Evolutionary conservation across 2,113 vertebrate genomes (phyloP).

Genomic region (Daboia siamensis): DNA sequence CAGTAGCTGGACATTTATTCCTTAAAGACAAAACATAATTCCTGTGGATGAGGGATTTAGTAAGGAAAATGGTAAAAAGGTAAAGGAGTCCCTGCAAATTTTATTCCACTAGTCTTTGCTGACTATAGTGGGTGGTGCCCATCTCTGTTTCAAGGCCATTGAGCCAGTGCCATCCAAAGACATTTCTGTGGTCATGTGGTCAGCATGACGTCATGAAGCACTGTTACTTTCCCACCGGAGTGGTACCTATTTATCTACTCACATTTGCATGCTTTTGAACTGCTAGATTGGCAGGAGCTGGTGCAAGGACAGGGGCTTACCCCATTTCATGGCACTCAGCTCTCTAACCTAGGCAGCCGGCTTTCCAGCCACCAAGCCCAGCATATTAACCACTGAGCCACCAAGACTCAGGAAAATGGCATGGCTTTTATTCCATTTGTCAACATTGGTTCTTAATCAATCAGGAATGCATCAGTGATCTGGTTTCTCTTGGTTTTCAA

Average conservation of each 20-base stretch:
- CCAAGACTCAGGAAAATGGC: background rate
- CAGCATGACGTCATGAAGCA: background rate
- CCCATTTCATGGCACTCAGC: rapidly evolving
- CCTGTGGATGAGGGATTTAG: background rate
- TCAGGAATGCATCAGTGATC: background rate
- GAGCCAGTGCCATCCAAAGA: background rate
- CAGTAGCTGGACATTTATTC: background rate
- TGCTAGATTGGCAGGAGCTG: background rate
- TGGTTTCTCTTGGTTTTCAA: background rate
- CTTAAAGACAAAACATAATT: background rate
- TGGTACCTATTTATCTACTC: background rate
- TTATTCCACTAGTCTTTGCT: background rate
- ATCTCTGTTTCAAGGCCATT: background rate
- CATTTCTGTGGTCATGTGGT: background rate
- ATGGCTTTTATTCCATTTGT: background rate
- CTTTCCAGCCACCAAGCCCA: background rate
- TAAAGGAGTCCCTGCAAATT: background rate
- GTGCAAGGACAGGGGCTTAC: background rate
- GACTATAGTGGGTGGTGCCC: background rate
- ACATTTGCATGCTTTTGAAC: background rate
- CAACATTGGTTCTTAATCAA: background rate
- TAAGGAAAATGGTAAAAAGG: background rate
- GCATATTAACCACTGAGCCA: background rate
- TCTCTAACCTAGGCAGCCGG: background rate
- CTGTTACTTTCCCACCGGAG: background rate